Conservation (phyloP, 1,140 invertebrate species). For the Leptoteleia sp. region DNA sequence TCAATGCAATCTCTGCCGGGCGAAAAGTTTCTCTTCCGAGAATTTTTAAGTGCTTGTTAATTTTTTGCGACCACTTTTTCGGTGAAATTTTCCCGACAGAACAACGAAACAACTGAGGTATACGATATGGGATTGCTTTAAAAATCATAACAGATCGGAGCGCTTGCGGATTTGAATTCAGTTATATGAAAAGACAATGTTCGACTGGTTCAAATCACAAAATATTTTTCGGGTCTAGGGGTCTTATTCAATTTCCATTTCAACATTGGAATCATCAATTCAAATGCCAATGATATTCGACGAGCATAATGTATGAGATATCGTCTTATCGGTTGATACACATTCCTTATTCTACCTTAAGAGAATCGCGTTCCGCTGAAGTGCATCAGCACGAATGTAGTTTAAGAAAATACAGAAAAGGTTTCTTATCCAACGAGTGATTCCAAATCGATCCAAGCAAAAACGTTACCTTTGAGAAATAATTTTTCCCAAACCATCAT, state of each 20-base stretch:
- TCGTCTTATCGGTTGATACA: slow-evolving; percentile 62
- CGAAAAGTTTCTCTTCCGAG: slow-evolving; percentile 1
- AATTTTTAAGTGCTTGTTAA: slow-evolving; percentile 27
- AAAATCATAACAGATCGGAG: slow-evolving; percentile 16
- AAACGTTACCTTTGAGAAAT: slow-evolving; percentile 60
- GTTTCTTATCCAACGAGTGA: slow-evolving; percentile 61
- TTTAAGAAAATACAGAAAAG: slow-evolving; percentile 49
- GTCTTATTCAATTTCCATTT: slow-evolving; percentile 62
- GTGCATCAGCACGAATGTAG: slow-evolving; percentile 62
- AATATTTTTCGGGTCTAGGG: slow-evolving; percentile 42
- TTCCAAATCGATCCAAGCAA: slow-evolving; percentile 52
- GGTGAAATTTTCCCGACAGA: not conserved
- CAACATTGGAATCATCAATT: slow-evolving; percentile 53
- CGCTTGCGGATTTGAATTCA: slow-evolving; percentile 11
- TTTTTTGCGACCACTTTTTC: slow-evolving; percentile 6
- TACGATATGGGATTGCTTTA: not conserved
- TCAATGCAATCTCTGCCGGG: not conserved
- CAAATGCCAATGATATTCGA: slow-evolving; percentile 52
- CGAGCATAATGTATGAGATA: slow-evolving; percentile 53
- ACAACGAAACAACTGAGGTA: not conserved
- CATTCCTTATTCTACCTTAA: slow-evolving; percentile 59
- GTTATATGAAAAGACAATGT: slow-evolving; percentile 23
- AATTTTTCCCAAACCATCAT: slow-evolving; percentile 50
- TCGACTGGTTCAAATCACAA: slow-evolving; percentile 23
- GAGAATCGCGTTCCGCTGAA: slow-evolving; percentile 57